Percentiles rank a stretch among this genome's conserved stretches.
Evolutionary conservation across 30 jellyfish, hydroid and myxozoan species (phyloP).

Genomic region (Chrysaora quinquecirrha): DNA sequence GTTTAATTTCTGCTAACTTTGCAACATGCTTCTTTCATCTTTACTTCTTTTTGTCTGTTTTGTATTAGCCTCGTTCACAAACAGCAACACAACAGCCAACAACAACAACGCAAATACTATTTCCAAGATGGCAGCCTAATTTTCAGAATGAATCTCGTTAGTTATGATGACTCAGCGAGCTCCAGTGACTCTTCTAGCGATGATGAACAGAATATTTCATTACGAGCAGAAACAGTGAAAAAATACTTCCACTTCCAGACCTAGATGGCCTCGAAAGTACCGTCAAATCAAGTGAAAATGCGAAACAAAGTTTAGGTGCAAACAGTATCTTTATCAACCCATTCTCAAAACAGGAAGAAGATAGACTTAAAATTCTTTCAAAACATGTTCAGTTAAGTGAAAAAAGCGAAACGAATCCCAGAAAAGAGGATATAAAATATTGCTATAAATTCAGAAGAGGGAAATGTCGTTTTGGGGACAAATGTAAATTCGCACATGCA

Average conservation of each 20-base stretch:
- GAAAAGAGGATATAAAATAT: background rate
- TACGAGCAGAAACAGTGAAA: background rate
- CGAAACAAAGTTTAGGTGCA: background rate
- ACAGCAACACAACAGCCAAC: background rate
- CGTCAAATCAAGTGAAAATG: background rate
- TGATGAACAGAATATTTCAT: background rate
- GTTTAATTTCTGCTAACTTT: too few species aligned
- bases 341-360: conserved; percentile 30
- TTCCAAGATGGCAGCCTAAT: conserved; percentile 2
- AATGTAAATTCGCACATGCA: conserved; percentile 45
- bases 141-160: conserved; percentile 18
- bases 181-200: conserved; percentile 26
- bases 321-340: conserved; percentile 56
- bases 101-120: background rate
- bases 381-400: conserved; percentile 57
- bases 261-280: conserved; percentile 3
- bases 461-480: conserved; percentile 31
- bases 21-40: too few species aligned
- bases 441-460: conserved; percentile 10
- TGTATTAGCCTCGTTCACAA: too few species aligned
- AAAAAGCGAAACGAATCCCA: background rate
- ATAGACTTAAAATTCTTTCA: conserved; percentile 22
- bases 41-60: too few species aligned
- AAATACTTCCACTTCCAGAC: too few species aligned
- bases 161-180: conserved; percentile 18